Conservation (phyloP, 2,113 vertebrate species). For the Nansenia antarctica region DNA sequence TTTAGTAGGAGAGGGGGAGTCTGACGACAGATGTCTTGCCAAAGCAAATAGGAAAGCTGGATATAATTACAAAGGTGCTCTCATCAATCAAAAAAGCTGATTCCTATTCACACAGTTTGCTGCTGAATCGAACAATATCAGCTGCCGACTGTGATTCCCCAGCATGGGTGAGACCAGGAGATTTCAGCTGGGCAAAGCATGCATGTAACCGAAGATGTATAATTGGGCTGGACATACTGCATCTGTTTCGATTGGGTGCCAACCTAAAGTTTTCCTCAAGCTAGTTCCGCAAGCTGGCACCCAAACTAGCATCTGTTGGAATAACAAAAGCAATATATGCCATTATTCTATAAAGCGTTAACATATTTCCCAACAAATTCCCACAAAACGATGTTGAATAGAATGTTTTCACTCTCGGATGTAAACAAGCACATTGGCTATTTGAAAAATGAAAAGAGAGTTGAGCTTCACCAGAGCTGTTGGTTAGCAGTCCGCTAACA, state of each 20-base stretch:
- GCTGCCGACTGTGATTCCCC: background rate
- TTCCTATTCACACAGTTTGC: conserved; percentile 60
- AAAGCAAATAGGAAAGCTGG: conserved; percentile 65
- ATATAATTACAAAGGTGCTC: conserved; percentile 69
- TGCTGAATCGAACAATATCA: conserved; percentile 31
- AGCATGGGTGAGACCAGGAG: background rate
- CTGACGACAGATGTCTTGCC: conserved; percentile 66
- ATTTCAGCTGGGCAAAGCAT: conserved; percentile 34
- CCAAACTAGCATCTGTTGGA: conserved; percentile 53
- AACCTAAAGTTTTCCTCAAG: conserved; percentile 35
- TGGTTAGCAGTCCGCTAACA: conserved; percentile 28
- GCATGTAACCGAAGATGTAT: conserved; percentile 19
- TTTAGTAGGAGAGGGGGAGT: conserved; percentile 46
- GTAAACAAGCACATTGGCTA: conserved; percentile 47
- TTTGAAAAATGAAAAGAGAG: conserved; percentile 49
- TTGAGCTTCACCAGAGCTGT: conserved; percentile 20
- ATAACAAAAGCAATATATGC: conserved; percentile 46
- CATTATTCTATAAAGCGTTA: conserved; percentile 49
- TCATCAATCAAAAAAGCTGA: conserved; percentile 61
- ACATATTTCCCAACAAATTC: conserved; percentile 64
- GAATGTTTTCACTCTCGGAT: conserved; percentile 36
- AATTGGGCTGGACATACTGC: conserved; percentile 43
- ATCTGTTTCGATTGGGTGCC: conserved; percentile 39
- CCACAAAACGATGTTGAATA: conserved; percentile 37
- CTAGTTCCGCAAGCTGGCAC: conserved; percentile 49